A percentile compares a stretch with the other conserved stretches of the same genome.
Conservation (phyloP, 2,113 vertebrate species). For the Spea bombifrons region DNA sequence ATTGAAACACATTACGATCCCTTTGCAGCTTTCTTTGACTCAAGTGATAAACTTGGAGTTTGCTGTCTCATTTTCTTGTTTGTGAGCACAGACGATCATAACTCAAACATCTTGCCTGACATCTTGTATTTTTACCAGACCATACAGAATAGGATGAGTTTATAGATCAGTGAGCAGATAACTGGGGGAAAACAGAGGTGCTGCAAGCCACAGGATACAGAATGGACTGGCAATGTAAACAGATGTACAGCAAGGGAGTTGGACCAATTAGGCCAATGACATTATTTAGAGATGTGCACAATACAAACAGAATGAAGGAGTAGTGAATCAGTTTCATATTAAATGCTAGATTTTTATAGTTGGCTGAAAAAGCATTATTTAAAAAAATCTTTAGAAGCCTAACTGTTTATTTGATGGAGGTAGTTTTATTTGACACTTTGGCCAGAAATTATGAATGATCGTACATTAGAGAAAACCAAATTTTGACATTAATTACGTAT, state of each 20-base stretch:
- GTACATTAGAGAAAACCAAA: background rate
- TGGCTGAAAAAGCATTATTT: background rate
- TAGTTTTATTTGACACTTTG: background rate
- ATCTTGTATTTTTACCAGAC: slow-evolving; percentile 31
- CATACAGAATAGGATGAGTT: slow-evolving; percentile 18
- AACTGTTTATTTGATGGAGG: background rate
- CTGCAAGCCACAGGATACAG: slow-evolving; percentile 21
- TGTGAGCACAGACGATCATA: slow-evolving; percentile 24
- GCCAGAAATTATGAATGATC: slow-evolving; percentile 11
- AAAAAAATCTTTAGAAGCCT: background rate
- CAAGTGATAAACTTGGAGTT: slow-evolving; percentile 11
- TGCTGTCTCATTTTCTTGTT: slow-evolving; percentile 16
- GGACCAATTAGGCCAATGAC: no score
- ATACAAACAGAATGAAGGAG: background rate
- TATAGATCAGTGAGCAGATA: slow-evolving; percentile 21
- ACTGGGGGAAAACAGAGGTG: background rate
- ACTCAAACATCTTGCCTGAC: slow-evolving; percentile 15
- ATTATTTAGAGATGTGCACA: no score
- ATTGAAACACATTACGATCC: slow-evolving; percentile 6
- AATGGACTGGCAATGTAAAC: background rate
- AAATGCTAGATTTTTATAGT: background rate
- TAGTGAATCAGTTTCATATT: background rate
- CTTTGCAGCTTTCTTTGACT: background rate
- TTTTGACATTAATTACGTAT: slow-evolving; percentile 20
- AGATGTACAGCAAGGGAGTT: background rate